Conservation (phyloP, 1,140 invertebrate species). For the Lucilia sericata region DNA sequence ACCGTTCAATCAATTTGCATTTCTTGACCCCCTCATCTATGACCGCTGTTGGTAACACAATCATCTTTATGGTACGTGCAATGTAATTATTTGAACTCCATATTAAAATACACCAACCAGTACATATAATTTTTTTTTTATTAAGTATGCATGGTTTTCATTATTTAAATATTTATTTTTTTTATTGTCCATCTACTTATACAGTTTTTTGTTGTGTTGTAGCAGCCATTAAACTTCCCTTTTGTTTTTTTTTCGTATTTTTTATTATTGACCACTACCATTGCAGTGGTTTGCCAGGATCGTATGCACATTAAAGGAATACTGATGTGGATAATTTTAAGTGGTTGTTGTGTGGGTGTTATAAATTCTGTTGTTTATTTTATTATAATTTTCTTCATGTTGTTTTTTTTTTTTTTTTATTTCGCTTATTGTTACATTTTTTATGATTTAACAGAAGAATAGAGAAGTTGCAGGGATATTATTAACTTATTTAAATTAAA, state of each 20-base stretch:
- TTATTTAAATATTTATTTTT: not conserved
- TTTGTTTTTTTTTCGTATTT: not conserved
- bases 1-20: too few species aligned
- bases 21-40: too few species aligned
- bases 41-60: too few species aligned
- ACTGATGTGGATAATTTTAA: conserved; percentile 16
- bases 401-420: not conserved
- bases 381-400: too few species aligned
- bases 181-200: not conserved
- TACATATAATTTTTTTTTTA: too few species aligned
- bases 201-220: not conserved
- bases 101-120: too few species aligned
- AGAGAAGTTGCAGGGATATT: too few species aligned
- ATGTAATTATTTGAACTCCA: too few species aligned
- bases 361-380: not conserved
- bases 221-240: not conserved
- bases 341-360: conserved; percentile 20
- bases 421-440: not conserved
- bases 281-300: conserved; percentile 12
- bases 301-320: conserved; percentile 26
- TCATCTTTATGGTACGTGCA: too few species aligned
- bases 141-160: too few species aligned
- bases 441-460: too few species aligned
- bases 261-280: not conserved
- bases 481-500: too few species aligned